phyloP scores from a whole-genome alignment of 1,140 invertebrate species.

The Dreissena polymorpha region DNA sequence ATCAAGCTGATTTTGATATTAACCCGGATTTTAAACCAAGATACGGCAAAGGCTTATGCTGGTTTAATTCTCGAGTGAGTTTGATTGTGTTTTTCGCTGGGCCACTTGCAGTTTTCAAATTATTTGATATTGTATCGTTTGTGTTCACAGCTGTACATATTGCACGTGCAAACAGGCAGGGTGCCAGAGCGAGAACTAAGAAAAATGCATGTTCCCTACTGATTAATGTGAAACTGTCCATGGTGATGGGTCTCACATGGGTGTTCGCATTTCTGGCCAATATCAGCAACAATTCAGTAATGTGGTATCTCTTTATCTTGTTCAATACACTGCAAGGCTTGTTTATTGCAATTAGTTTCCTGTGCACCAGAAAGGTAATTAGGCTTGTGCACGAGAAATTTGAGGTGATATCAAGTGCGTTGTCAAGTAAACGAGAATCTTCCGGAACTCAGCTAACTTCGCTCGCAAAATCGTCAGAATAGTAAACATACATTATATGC shows the following conservation, averaged over 20 bases:
- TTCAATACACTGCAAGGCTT: conserved; percentile 32
- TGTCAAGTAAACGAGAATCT: too few species aligned
- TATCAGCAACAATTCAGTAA: neutral
- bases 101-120: conserved; percentile 74
- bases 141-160: conserved; percentile 79
- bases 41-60: conserved; percentile 77
- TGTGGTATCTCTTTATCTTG: conserved; percentile 17
- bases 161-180: conserved; percentile 62
- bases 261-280: conserved; percentile 41
- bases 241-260: conserved; percentile 77
- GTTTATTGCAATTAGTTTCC: conserved; percentile 18
- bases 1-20: conserved; percentile 65
- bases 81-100: conserved; percentile 73
- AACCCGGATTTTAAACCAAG: conserved; percentile 47
- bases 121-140: conserved; percentile 73
- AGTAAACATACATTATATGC: too few species aligned
- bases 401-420: neutral
- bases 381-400: neutral
- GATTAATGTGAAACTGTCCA: conserved; percentile 81
- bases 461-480: too few species aligned
- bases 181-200: conserved; percentile 41
- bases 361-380: conserved; percentile 13
- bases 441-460: too few species aligned
- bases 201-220: conserved; percentile 67
- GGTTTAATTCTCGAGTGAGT: conserved; percentile 73